These are phyloP conservation scores for Apaloderma vittatum DNA, from an alignment of 2,113 vertebrate genomes.

Conservation along the genomic window DNA sequence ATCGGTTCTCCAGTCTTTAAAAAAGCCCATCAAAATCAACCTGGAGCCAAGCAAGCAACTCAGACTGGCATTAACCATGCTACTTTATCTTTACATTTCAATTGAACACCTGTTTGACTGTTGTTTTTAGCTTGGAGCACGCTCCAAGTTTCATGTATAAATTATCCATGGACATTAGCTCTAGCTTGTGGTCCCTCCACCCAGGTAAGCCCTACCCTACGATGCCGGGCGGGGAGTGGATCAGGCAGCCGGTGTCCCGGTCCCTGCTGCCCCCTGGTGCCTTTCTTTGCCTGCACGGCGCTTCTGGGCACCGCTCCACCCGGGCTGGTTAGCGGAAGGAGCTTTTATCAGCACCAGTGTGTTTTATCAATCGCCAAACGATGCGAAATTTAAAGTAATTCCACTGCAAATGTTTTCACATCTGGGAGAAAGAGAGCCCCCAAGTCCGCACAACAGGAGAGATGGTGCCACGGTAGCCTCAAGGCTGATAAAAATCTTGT, in stretches of 20 bases:
- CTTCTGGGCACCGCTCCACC: too few relatives aligned
- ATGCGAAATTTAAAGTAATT: accelerated
- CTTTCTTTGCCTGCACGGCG: accelerated
- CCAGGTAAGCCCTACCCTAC: accelerated
- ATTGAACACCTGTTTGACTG: background rate
- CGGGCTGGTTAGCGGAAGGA: too few relatives aligned
- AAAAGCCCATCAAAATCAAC: background rate
- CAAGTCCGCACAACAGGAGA: accelerated
- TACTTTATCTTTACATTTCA: background rate
- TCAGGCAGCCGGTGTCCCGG: too few relatives aligned
- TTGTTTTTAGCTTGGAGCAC: accelerated
- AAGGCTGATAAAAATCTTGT: accelerated
- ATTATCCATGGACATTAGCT: accelerated
- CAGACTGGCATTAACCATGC: accelerated
- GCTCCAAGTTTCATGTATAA: accelerated
- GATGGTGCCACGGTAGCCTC: accelerated
- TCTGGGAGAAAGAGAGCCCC: accelerated
- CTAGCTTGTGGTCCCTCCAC: accelerated
- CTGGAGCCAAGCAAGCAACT: background rate
- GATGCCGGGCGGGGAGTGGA: too few relatives aligned
- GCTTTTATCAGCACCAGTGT: accelerated
- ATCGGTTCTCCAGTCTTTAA: background rate
- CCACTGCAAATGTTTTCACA: accelerated
- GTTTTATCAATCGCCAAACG: accelerated
- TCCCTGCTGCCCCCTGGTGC: background rate